These are phyloP conservation scores for Drosophila subsilvestris DNA, from an alignment of 2,888 invertebrate species.

Conservation along the genomic window DNA sequence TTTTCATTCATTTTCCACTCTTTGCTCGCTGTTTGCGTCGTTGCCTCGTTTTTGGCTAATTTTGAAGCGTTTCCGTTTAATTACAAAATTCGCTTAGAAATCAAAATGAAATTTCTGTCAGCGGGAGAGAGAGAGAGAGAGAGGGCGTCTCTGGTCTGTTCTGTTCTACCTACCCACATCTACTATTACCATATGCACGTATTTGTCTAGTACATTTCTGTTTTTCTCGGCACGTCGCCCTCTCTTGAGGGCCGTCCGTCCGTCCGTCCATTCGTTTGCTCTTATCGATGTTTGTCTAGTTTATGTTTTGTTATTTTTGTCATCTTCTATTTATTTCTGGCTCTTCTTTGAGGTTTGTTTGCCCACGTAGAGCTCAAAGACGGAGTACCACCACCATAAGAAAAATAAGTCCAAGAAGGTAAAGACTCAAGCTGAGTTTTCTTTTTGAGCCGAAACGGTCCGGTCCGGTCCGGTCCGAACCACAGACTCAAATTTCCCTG, in stretches of 20 bases:
- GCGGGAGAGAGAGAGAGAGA: conserved; percentile 19
- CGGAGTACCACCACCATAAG: not conserved
- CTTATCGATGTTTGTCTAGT: conserved; percentile 45
- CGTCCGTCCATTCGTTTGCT: conserved; percentile 22
- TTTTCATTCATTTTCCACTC: not conserved
- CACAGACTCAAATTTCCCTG: conserved; percentile 55
- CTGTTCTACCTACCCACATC: conserved; percentile 2
- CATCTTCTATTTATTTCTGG: conserved; percentile 3
- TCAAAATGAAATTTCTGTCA: conserved; percentile 50
- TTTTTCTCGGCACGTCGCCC: conserved; percentile 26
- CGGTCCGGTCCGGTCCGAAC: conserved; percentile 8
- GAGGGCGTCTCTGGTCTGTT: not conserved
- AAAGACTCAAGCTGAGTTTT: conserved; percentile 33
- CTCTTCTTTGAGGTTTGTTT: conserved; percentile 18
- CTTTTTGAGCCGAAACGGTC: not conserved
- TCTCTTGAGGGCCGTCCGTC: not conserved
- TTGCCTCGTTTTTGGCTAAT: conserved; percentile 57
- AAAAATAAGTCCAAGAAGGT: conserved; percentile 12
- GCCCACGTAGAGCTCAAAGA: conserved; percentile 30
- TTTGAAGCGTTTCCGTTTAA: conserved; percentile 64
- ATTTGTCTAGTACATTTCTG: conserved; percentile 37
- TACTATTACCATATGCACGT: conserved; percentile 32
- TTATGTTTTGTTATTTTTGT: conserved; percentile 30
- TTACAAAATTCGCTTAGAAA: conserved; percentile 63
- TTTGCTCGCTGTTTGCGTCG: conserved; percentile 21